A percentile compares a stretch with the other conserved stretches of the same genome.
These are phyloP conservation scores for Bembecia ichneumoniformis DNA, from an alignment of 2,888 invertebrate genomes.

Conservation along the genomic window DNA sequence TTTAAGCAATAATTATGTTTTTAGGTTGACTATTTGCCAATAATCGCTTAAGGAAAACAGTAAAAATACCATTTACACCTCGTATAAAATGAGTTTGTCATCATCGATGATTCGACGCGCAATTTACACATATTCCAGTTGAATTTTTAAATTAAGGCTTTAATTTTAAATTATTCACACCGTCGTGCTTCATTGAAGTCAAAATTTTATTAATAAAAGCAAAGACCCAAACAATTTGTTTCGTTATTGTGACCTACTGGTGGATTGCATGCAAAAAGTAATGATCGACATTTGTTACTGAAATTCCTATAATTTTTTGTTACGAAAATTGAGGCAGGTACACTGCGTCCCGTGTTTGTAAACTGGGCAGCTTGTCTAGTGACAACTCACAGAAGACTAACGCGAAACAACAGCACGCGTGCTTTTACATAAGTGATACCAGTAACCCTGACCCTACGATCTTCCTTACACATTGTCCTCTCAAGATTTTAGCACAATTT, in stretches of 20 bases:
- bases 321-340: too few relatives aligned
- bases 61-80: background rate
- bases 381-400: too few relatives aligned
- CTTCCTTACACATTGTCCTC: too few relatives aligned
- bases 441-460: too few relatives aligned
- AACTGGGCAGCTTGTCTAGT: too few relatives aligned
- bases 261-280: slow-evolving; percentile 54
- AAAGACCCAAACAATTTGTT: slow-evolving; percentile 33
- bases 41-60: background rate
- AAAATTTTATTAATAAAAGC: slow-evolving; percentile 32
- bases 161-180: slow-evolving; percentile 8
- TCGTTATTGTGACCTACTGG: slow-evolving; percentile 30
- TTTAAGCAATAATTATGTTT: background rate
- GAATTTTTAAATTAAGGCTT: slow-evolving; percentile 8
- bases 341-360: too few relatives aligned
- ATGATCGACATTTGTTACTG: slow-evolving; percentile 46
- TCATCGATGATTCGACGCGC: slow-evolving; percentile 4
- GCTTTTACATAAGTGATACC: too few relatives aligned
- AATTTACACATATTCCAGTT: slow-evolving; percentile 9
- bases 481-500: too few relatives aligned
- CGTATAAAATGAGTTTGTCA: background rate
- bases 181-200: slow-evolving; percentile 3
- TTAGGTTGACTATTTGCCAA: background rate
- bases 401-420: too few relatives aligned
- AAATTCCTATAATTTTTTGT: slow-evolving; percentile 28